Percentiles rank a stretch among this genome's conserved stretches.
Evolutionary conservation across 2,888 invertebrate genomes (phyloP).

Genomic region (Ectemnius cavifrons): DNA sequence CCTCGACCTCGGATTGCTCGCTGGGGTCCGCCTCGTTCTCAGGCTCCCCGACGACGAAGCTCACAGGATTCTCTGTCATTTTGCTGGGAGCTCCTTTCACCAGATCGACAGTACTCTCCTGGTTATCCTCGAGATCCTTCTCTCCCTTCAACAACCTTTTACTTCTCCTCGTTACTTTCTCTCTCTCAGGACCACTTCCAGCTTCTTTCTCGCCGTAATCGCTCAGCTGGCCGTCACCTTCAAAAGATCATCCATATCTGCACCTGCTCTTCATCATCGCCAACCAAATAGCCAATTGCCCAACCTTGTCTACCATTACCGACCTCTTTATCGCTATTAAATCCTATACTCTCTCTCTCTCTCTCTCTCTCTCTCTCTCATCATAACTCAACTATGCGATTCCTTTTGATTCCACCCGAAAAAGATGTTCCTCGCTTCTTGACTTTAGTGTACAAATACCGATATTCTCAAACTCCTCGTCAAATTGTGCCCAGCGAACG

Average conservation of each 20-base stretch:
- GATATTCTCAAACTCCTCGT: no score
- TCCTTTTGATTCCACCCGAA: no score
- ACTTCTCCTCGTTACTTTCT: neutral
- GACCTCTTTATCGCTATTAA: no score
- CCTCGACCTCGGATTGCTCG: conserved; percentile 71
- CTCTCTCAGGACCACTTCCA: no score
- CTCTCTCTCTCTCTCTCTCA: no score
- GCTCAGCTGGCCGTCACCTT: conserved; percentile 70
- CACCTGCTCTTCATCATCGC: neutral
- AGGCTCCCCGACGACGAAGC: conserved; percentile 74
- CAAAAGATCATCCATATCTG: conserved; percentile 63
- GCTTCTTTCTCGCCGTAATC: neutral
- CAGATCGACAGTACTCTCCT: conserved; percentile 7
- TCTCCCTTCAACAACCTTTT: neutral
- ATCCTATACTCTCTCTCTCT: no score
- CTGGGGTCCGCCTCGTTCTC: conserved; percentile 46
- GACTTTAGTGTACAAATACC: no score
- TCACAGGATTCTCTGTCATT: conserved; percentile 73
- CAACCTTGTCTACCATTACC: no score
- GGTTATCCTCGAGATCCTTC: conserved; percentile 30
- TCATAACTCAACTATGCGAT: no score
- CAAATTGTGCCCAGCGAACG: no score
- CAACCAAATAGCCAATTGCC: no score
- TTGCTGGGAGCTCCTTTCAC: neutral
- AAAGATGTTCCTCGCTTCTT: no score